These are phyloP conservation scores for Diadegma fenestrale DNA, from an alignment of 2,888 invertebrate species.

Conservation along the genomic window DNA sequence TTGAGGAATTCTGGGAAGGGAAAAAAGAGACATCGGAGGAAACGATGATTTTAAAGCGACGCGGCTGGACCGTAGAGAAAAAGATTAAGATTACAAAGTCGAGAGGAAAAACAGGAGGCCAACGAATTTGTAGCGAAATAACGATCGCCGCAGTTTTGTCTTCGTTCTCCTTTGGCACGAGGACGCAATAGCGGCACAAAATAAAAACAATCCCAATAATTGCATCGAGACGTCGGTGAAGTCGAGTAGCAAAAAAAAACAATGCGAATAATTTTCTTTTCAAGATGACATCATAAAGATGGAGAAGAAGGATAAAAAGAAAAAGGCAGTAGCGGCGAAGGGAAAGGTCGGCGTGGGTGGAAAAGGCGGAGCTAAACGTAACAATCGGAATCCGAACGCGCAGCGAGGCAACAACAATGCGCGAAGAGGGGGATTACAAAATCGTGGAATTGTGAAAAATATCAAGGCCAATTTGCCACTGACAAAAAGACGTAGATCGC, in stretches of 20 bases:
- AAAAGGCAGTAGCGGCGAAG: conserved; percentile 77
- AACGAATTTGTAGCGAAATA: conserved; percentile 3
- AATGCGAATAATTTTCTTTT: conserved; percentile 78
- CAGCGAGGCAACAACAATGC: conserved; percentile 59
- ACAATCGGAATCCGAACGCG: conserved; percentile 66
- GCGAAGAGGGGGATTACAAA: conserved; percentile 44
- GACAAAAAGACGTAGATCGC: conserved; percentile 66
- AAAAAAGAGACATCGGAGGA: neutral
- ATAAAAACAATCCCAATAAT: conserved; percentile 64
- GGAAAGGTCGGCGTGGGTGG: conserved; percentile 72
- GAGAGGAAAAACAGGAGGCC: neutral
- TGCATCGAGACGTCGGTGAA: conserved; percentile 74
- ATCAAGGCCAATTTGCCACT: conserved; percentile 35
- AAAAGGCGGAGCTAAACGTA: conserved; percentile 67
- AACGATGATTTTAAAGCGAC: neutral
- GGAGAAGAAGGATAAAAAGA: conserved; percentile 83
- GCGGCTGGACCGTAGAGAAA: neutral
- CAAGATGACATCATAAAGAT: conserved; percentile 85
- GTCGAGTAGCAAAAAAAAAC: conserved; percentile 52
- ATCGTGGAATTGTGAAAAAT: conserved; percentile 57
- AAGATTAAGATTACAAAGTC: neutral
- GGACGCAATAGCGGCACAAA: neutral
- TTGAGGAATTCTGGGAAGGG: conserved; percentile 14
- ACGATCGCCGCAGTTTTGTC: neutral
- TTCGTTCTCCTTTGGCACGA: conserved; percentile 8